phyloP scores from a whole-genome alignment of 1,140 invertebrate species.

The Ctenoplectra terminalis region DNA sequence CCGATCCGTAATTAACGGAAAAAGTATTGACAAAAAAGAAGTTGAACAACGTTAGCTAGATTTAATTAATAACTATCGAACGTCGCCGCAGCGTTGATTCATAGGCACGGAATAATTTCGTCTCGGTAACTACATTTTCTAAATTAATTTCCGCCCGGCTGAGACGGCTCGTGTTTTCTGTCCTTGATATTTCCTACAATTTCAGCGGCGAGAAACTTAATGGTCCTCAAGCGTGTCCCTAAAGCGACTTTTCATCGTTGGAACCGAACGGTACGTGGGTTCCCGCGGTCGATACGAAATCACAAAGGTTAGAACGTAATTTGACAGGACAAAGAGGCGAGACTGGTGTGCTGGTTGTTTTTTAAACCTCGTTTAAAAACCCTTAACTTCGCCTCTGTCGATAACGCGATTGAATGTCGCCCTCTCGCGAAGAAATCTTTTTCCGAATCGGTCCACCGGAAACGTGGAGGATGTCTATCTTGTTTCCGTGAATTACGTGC shows the following conservation, averaged over 20 bases:
- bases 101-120: constrained; percentile 14
- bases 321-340: background rate
- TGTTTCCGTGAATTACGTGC: background rate
- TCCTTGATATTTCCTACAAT: constrained; percentile 20
- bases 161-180: background rate
- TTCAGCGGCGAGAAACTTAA: constrained; percentile 27
- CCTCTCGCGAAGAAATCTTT: background rate
- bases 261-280: constrained; percentile 44
- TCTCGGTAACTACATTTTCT: constrained; percentile 23
- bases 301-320: constrained; percentile 34
- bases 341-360: background rate
- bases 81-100: background rate
- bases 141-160: constrained; percentile 29
- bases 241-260: constrained; percentile 35
- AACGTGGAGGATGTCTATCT: background rate
- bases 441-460: background rate
- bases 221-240: constrained; percentile 24
- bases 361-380: constrained; percentile 14
- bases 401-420: constrained; percentile 10
- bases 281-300: constrained; percentile 52
- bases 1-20: constrained; percentile 15
- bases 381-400: background rate
- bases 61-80: constrained; percentile 45
- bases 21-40: constrained; percentile 38
- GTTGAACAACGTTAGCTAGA: constrained; percentile 1